phyloP scores from a whole-genome alignment of 1,140 invertebrate genomes.

The Ectropis grisescens region DNA sequence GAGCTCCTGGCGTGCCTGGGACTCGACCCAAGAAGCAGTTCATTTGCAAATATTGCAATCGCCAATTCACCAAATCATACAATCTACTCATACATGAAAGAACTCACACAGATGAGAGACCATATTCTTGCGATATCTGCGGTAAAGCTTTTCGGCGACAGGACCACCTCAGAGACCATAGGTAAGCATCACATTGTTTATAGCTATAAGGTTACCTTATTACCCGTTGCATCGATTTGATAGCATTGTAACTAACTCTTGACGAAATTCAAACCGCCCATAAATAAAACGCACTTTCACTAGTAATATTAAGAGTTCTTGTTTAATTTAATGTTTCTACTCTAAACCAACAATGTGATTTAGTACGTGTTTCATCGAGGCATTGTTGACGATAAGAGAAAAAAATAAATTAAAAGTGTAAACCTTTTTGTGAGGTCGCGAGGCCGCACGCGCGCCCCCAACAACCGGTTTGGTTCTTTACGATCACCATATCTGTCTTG shows the following conservation, averaged over 20 bases:
- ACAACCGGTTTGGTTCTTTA: constrained; percentile 58
- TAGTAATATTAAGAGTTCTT: constrained; percentile 12
- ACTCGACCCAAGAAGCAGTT: constrained; percentile 91
- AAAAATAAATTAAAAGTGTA: constrained; percentile 56
- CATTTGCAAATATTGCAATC: constrained; percentile 94
- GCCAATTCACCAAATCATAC: constrained; percentile 97
- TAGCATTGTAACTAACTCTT: no score
- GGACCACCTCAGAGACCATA: constrained; percentile 93
- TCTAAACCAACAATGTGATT: constrained; percentile 49
- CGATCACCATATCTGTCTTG: constrained; percentile 62
- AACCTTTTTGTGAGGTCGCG: constrained; percentile 67
- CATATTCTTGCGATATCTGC: constrained; percentile 96
- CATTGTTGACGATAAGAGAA: constrained; percentile 51
- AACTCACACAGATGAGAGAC: constrained; percentile 95
- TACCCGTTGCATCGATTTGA: no score
- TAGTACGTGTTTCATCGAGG: constrained; percentile 41
- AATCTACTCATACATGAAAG: constrained; percentile 95
- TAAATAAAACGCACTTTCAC: constrained; percentile 14
- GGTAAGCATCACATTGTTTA: constrained; percentile 65
- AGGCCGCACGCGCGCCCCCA: constrained; percentile 52
- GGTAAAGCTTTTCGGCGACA: constrained; percentile 95
- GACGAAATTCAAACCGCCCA: neutral
- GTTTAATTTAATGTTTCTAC: constrained; percentile 37
- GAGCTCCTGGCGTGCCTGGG: constrained; percentile 71
- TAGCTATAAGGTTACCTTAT: no score